These are phyloP conservation scores for Serinus canaria DNA, from an alignment of 2,113 vertebrate genomes.

Conservation along the genomic window DNA sequence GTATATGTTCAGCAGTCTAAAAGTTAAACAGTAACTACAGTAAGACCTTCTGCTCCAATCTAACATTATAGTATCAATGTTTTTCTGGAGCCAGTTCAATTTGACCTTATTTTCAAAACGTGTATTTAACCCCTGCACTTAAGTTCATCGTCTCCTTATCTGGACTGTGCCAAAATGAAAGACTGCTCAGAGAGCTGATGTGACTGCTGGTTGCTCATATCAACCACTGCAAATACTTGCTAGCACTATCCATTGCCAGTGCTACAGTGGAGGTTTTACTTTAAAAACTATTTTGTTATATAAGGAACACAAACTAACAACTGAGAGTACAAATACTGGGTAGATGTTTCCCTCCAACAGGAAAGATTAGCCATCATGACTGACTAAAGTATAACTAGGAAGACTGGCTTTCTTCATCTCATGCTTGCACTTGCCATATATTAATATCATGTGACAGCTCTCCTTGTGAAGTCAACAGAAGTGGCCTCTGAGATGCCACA, in stretches of 20 bases:
- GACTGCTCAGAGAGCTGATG: not conserved
- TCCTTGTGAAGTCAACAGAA: not conserved
- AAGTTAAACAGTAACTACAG: not conserved
- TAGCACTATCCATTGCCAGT: not conserved
- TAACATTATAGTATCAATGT: not conserved
- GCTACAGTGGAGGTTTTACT: not conserved
- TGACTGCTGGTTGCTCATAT: not conserved
- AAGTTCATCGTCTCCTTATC: not conserved
- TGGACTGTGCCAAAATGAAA: not conserved
- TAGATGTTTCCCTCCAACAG: not conserved
- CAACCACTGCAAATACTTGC: not conserved
- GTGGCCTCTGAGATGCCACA: not conserved
- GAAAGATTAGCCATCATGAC: not conserved
- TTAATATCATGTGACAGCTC: not conserved
- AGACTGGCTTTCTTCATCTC: not conserved
- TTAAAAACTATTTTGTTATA: not conserved
- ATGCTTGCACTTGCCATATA: not conserved
- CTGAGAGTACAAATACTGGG: fast-evolving
- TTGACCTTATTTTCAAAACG: not conserved
- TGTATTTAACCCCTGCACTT: not conserved
- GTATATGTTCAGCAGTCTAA: not conserved
- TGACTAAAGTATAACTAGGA: not conserved
- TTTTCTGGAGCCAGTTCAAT: not conserved
- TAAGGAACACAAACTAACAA: not conserved
- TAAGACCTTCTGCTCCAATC: not conserved